Percentiles rank a stretch among this genome's conserved stretches.
phyloP scores from a whole-genome alignment of 2,113 vertebrate genomes.

The Sarotherodon lohbergeri region DNA sequence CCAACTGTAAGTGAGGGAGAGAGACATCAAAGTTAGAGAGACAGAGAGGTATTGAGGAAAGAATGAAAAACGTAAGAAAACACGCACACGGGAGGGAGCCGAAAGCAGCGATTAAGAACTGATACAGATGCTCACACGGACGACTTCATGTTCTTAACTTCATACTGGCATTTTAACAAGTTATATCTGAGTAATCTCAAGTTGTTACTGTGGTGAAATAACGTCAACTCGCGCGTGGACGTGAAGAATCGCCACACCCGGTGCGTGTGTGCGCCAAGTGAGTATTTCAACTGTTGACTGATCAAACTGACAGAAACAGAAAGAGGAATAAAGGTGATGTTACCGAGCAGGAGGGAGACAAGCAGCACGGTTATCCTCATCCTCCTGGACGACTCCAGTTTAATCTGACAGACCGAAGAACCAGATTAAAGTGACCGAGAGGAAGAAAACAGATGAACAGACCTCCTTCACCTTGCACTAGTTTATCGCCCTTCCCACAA shows the following conservation, averaged over 20 bases:
- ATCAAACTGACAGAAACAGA: neutral
- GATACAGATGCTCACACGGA: neutral
- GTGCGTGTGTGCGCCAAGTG: neutral
- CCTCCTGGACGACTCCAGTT: neutral
- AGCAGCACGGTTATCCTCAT: neutral
- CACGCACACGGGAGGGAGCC: neutral
- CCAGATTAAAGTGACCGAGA: neutral
- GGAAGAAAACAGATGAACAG: neutral
- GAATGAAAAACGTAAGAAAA: neutral
- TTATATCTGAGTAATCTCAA: neutral
- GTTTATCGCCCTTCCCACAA: neutral
- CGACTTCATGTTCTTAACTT: neutral
- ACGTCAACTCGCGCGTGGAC: neutral
- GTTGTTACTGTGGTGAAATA: neutral
- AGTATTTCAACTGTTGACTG: neutral
- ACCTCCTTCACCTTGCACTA: neutral
- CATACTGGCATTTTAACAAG: neutral
- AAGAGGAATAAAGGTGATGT: neutral
- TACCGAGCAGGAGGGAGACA: neutral
- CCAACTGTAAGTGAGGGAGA: neutral
- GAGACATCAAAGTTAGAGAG: neutral
- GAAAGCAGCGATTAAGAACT: neutral
- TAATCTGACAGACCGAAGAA: neutral
- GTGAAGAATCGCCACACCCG: neutral
- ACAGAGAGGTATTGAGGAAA: rapidly evolving